phyloP scores from a whole-genome alignment of 2,888 invertebrate species.

The Lobophora halterata region DNA sequence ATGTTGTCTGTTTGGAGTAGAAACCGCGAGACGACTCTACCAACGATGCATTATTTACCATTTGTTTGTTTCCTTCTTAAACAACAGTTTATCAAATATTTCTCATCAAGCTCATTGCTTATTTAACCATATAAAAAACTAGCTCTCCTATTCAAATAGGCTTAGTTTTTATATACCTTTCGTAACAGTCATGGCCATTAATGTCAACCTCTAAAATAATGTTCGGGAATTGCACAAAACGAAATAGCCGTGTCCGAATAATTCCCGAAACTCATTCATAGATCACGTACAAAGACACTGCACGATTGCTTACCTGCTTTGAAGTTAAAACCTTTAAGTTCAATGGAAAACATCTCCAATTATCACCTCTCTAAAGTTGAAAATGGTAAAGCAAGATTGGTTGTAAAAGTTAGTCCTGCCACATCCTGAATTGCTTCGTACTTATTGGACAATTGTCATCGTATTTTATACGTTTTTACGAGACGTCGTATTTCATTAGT shows the following conservation, averaged over 20 bases:
- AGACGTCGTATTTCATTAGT: slow-evolving; percentile 58
- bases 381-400: slow-evolving; percentile 20
- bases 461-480: slow-evolving; percentile 68
- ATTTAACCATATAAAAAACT: too few species aligned
- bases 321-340: too few species aligned
- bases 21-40: too few species aligned
- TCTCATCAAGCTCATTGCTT: too few species aligned
- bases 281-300: slow-evolving; percentile 54
- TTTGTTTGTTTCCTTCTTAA: too few species aligned
- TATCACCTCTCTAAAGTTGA: slow-evolving; percentile 29
- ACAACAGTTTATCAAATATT: too few species aligned
- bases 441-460: slow-evolving; percentile 66
- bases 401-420: slow-evolving; percentile 42
- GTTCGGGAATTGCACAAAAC: slow-evolving; percentile 26
- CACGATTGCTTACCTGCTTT: slow-evolving; percentile 52
- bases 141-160: too few species aligned
- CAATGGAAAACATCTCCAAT: too few species aligned
- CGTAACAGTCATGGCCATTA: too few species aligned
- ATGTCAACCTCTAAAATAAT: slow-evolving; percentile 13
- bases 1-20: too few species aligned
- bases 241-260: slow-evolving; percentile 36
- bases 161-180: too few species aligned
- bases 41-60: too few species aligned
- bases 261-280: slow-evolving; percentile 68
- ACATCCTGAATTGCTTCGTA: slow-evolving; percentile 53